Percentiles rank a stretch among this genome's conserved stretches.
These are phyloP conservation scores for Xenus cinereus DNA, from an alignment of 2,113 vertebrate genomes.

Conservation along the genomic window DNA sequence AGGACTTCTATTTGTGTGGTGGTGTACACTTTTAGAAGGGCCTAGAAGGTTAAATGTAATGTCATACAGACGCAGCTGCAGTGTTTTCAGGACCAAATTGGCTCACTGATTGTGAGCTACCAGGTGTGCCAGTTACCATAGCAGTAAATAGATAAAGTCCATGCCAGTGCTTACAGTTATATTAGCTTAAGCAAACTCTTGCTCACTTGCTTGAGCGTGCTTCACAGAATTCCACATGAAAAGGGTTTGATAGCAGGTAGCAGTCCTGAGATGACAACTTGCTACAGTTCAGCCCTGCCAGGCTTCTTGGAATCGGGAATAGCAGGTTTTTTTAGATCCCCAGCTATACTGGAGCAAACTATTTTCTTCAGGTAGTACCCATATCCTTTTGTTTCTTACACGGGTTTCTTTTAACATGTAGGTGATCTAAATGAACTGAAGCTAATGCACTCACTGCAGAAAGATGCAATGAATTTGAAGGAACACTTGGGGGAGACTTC, in stretches of 20 bases:
- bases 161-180: not conserved
- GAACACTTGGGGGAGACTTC: constrained; percentile 61
- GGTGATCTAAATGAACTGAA: not conserved
- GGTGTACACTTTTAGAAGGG: not conserved
- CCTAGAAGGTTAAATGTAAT: not conserved
- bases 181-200: not conserved
- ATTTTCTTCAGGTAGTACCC: not conserved
- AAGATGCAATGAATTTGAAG: constrained; percentile 44
- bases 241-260: not conserved
- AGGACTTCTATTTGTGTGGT: not conserved
- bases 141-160: not conserved
- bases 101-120: not conserved
- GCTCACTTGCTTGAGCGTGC: not conserved
- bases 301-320: not conserved
- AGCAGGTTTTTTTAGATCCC: not conserved
- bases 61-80: not conserved
- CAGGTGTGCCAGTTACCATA: not conserved
- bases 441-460: not conserved
- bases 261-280: not conserved
- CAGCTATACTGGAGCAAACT: not conserved
- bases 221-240: not conserved
- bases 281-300: not conserved
- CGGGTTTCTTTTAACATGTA: not conserved
- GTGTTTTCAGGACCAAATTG: not conserved
- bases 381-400: not conserved